These are phyloP conservation scores for Rissa tridactyla DNA, from an alignment of 2,113 vertebrate species.

Conservation along the genomic window DNA sequence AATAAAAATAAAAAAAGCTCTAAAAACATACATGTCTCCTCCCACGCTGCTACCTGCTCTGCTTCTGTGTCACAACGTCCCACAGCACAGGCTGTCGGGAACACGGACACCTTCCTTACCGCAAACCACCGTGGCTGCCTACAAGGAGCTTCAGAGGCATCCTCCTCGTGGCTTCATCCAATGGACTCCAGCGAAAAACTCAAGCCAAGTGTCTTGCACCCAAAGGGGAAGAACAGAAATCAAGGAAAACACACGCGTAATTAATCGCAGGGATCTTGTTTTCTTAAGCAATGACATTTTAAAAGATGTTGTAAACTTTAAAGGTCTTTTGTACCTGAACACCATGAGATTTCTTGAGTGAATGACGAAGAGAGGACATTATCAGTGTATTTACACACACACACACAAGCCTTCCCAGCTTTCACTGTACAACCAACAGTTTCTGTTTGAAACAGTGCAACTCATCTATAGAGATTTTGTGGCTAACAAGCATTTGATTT, in stretches of 20 bases:
- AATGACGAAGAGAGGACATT: not conserved
- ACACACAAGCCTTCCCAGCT: not conserved
- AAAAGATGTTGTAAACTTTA: not conserved
- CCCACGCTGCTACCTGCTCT: not conserved
- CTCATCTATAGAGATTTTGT: not conserved
- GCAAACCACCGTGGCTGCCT: rapidly evolving
- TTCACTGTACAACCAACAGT: not conserved
- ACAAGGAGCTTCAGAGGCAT: not conserved
- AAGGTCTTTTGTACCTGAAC: not conserved
- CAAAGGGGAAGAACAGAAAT: not conserved
- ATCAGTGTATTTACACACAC: not conserved
- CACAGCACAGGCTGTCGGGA: rapidly evolving
- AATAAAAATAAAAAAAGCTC: not conserved
- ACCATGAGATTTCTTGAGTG: not conserved
- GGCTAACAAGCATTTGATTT: conserved; percentile 40
- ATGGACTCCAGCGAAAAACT: not conserved
- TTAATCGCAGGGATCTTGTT: not conserved
- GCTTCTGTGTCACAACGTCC: not conserved
- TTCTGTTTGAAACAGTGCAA: not conserved
- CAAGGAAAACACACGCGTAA: not conserved
- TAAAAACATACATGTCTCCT: not conserved
- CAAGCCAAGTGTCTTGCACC: not conserved
- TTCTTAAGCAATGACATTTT: not conserved
- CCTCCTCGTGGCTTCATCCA: rapidly evolving
- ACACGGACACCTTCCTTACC: not conserved